Conservation (phyloP, 2,888 invertebrate species). For the Drosophila mercatorum region DNA sequence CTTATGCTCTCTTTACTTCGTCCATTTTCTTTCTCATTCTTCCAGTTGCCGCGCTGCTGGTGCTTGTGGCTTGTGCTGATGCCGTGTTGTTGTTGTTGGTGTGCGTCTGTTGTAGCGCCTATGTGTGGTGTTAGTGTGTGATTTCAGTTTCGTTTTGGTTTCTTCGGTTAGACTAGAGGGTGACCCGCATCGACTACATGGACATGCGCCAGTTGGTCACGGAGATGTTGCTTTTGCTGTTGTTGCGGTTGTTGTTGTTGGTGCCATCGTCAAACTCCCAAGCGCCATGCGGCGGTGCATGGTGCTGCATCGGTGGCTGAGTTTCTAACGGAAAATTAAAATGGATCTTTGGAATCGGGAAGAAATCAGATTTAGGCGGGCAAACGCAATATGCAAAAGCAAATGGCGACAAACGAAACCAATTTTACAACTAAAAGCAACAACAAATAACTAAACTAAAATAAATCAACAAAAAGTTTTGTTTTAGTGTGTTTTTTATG, state of each 20-base stretch:
- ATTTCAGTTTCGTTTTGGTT: not conserved
- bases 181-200: slow-evolving; percentile 31
- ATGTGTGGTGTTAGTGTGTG: not conserved
- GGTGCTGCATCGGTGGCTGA: slow-evolving; percentile 46
- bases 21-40: not conserved
- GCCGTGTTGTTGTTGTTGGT: not conserved
- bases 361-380: slow-evolving; percentile 3
- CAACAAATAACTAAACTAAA: slow-evolving; percentile 26
- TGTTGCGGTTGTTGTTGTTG: slow-evolving; percentile 51
- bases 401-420: not conserved
- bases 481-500: slow-evolving; percentile 29
- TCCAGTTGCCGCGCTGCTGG: slow-evolving; percentile 1
- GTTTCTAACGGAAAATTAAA: slow-evolving; percentile 33
- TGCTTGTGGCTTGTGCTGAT: not conserved
- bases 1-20: not conserved
- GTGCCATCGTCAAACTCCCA: slow-evolving; percentile 58
- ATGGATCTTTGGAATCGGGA: slow-evolving; percentile 15
- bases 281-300: slow-evolving; percentile 34
- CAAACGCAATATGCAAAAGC: slow-evolving; percentile 11
- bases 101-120: not conserved
- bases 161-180: slow-evolving; percentile 14
- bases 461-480: slow-evolving; percentile 7
- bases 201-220: slow-evolving; percentile 57
- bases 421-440: slow-evolving; percentile 12
- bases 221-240: slow-evolving; percentile 47